These are phyloP conservation scores for Ricordea florida DNA, from an alignment of 92 coral and sea anemone species.

Conservation along the genomic window DNA sequence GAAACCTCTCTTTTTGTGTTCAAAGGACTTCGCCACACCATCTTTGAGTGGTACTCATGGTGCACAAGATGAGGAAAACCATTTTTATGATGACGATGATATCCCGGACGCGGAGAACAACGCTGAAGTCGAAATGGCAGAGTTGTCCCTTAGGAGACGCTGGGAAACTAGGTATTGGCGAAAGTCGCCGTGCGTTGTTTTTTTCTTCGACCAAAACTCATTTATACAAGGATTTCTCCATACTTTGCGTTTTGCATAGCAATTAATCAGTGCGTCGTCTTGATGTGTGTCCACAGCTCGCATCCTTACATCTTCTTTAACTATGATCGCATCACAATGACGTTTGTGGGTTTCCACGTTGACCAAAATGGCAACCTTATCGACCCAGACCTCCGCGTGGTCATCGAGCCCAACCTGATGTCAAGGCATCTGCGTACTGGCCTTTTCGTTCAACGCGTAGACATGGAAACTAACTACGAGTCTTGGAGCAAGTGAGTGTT, in stretches of 20 bases:
- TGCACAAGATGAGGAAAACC: not conserved
- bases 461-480: constrained; percentile 75
- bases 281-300: constrained; percentile 42
- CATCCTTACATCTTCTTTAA: constrained; percentile 95
- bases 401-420: constrained; percentile 65
- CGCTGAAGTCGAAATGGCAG: constrained; percentile 45
- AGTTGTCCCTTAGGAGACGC: constrained; percentile 71
- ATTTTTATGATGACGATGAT: constrained; percentile 22
- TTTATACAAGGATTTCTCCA: not conserved
- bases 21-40: constrained; percentile 81
- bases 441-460: constrained; percentile 69
- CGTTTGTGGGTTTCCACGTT: constrained; percentile 86
- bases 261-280: too few species aligned
- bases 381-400: constrained; percentile 58
- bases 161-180: constrained; percentile 74
- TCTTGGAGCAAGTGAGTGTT: constrained; percentile 63
- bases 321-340: constrained; percentile 82
- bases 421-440: constrained; percentile 71
- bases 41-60: constrained; percentile 69
- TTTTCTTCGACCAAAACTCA: not conserved
- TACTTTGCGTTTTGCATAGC: not conserved
- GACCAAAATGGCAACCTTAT: constrained; percentile 77
- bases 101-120: constrained; percentile 24
- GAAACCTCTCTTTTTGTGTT: not conserved
- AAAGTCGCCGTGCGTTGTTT: not conserved